Evolutionary conservation across 92 coral and sea anemone species (phyloP), one percentile per base, ranked within the genome.

Genomic region (Phenganax stokvisi): DNA sequence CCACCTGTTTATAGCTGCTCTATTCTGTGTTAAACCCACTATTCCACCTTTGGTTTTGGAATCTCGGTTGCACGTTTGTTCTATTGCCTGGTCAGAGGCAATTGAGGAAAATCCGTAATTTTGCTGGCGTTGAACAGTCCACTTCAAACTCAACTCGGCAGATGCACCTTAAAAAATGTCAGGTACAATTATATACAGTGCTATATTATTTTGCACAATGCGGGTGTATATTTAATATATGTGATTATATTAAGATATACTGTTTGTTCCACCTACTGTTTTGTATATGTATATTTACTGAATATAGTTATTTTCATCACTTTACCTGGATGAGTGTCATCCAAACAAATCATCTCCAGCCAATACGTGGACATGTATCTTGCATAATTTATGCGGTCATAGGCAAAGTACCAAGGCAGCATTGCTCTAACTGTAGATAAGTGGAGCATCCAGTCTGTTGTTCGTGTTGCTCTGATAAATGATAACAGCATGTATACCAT

Each of bases 391-490:
- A 72, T 72, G 25, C 77, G 7, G 25, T 72, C 77, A 9, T 72
- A 72, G 1, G 77, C 57, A 11, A 72, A 72, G 77, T 1, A 72
- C 77, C 77, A 72, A 10, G 77, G 77, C 0, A 72, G 56, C 77
- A 72, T 72, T 51, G 10, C 57, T 52, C 57, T 6, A 17, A 72
- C 13, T 0, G 77, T 44, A 3, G 77, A 72, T 0, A 72, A 10
- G 12, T 72, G 77, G n/a, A 72, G 77, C 1, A 57, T 11, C 77
- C 77, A 72, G 12, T 72, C 17, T 0, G 77, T 72, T 72, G 77
- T 72, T 30, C 77, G 77, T 47, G 77, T 72, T 25, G 77, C 77
- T 29, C 77, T 72, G 12, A 72, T 12, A 52, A 72, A 72, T n/a
- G 77, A 72, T 15, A 72, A 27, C 57, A 72, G 58, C 25, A 29